phyloP scores from a whole-genome alignment of 30 jellyfish, hydroid and myxozoan genomes.

The Chrysaora quinquecirrha region DNA sequence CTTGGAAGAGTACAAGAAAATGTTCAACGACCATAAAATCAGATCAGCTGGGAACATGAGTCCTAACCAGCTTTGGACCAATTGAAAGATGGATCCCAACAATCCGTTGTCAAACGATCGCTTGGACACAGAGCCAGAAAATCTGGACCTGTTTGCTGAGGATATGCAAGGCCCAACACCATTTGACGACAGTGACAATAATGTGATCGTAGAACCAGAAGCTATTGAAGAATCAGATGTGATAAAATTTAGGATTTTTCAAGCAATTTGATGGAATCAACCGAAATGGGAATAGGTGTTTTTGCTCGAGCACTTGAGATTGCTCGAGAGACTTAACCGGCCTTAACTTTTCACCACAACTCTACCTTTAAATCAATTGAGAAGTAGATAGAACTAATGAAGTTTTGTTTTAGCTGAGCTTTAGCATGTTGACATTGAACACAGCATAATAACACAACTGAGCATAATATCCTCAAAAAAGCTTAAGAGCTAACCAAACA shows the following conservation, averaged over 20 bases:
- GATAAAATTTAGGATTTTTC: not conserved
- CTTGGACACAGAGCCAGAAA: not conserved
- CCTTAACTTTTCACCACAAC: no score
- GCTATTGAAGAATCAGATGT: no score
- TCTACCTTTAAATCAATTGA: no score
- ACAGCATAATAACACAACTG: not conserved
- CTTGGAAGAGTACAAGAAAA: not conserved
- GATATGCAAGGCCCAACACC: slow-evolving; percentile 10
- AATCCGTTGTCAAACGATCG: not conserved
- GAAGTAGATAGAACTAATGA: not conserved
- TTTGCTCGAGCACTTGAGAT: not conserved
- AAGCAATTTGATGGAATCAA: not conserved
- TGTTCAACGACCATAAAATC: slow-evolving; percentile 1
- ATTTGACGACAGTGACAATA: slow-evolving; percentile 1
- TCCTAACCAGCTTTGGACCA: not conserved
- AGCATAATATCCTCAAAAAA: not conserved
- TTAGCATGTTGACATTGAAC: no score
- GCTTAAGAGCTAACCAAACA: not conserved
- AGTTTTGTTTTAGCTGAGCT: not conserved
- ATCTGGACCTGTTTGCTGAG: slow-evolving; percentile 1
- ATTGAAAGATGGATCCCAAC: not conserved
- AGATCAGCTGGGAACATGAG: not conserved
- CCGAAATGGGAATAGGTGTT: slow-evolving; percentile 1
- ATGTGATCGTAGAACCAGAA: not conserved
- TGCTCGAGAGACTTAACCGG: not conserved